These are phyloP conservation scores for Microplitis deprimator DNA, from an alignment of 2,888 invertebrate species.

Conservation along the genomic window DNA sequence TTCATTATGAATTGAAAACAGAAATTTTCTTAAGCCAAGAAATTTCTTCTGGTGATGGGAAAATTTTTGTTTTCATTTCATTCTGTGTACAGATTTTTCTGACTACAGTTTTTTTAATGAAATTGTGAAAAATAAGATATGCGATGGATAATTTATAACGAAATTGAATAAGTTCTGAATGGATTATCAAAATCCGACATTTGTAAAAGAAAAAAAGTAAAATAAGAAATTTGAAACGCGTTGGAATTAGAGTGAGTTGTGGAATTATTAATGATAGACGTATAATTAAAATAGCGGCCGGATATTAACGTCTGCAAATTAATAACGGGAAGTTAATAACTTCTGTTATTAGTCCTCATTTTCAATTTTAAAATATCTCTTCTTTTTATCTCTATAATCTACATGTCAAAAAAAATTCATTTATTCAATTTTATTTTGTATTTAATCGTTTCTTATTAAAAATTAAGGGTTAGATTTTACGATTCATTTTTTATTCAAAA, in stretches of 20 bases:
- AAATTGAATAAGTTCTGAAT: neutral
- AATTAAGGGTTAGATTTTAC: no score
- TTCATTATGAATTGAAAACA: no score
- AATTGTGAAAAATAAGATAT: no score
- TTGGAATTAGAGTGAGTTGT: slow-evolving; percentile 5
- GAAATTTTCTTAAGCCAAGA: no score
- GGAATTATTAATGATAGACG: slow-evolving; percentile 37
- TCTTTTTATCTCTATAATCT: slow-evolving; percentile 9
- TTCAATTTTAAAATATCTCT: slow-evolving; percentile 3
- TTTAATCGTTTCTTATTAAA: neutral
- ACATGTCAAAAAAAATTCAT: slow-evolving; percentile 2
- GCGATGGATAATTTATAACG: no score
- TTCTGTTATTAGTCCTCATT: slow-evolving; percentile 36
- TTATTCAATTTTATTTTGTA: neutral
- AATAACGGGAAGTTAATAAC: slow-evolving; percentile 17
- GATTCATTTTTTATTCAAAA: no score
- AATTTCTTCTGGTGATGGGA: no score
- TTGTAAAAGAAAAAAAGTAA: slow-evolving; percentile 13
- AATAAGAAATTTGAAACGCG: slow-evolving; percentile 1
- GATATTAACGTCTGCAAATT: slow-evolving; percentile 38
- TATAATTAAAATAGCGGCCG: slow-evolving; percentile 36
- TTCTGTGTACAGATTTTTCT: no score
- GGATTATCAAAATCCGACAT: neutral
- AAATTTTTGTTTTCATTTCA: no score
- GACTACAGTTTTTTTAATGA: no score